Conservation (phyloP, 2,113 vertebrate genomes). For the Catharus minimus region DNA sequence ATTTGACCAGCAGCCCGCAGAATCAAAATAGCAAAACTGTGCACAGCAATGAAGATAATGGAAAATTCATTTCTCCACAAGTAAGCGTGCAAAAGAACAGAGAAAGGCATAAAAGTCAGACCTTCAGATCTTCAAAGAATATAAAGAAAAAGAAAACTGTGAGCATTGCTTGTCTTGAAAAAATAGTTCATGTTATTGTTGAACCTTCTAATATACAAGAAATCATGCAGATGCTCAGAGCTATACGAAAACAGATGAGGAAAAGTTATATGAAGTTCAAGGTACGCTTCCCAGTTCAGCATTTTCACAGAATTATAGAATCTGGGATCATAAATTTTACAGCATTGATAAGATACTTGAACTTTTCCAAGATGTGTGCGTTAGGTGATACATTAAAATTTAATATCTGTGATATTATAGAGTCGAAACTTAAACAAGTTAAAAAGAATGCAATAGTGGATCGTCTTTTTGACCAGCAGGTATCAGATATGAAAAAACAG, state of each 20-base stretch:
- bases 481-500: conserved; percentile 90
- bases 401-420: conserved; percentile 83
- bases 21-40: conserved; percentile 40
- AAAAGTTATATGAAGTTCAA: conserved; percentile 97
- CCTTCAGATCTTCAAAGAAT: conserved; percentile 48
- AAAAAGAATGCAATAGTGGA: conserved; percentile 90
- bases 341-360: conserved; percentile 83
- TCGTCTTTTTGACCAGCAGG: conserved; percentile 90
- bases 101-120: conserved; percentile 50
- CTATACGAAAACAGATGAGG: conserved; percentile 84
- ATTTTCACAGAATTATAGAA: conserved; percentile 90
- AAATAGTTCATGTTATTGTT: conserved; percentile 74
- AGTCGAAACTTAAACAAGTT: conserved; percentile 84
- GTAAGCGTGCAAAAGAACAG: conserved; percentile 29
- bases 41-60: conserved; percentile 37
- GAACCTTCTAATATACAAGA: conserved; percentile 80
- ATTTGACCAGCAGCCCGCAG: background rate
- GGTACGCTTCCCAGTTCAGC: conserved; percentile 86
- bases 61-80: conserved; percentile 54
- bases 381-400: conserved; percentile 78
- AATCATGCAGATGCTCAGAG: conserved; percentile 86
- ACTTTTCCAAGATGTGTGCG: conserved; percentile 82
- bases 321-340: conserved; percentile 87
- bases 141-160: conserved; percentile 63
- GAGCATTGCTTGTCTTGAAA: conserved; percentile 73